Percentiles rank a stretch among this genome's conserved stretches.
phyloP scores from a whole-genome alignment of 2,888 invertebrate species.

The Steinernema carpocapsae region DNA sequence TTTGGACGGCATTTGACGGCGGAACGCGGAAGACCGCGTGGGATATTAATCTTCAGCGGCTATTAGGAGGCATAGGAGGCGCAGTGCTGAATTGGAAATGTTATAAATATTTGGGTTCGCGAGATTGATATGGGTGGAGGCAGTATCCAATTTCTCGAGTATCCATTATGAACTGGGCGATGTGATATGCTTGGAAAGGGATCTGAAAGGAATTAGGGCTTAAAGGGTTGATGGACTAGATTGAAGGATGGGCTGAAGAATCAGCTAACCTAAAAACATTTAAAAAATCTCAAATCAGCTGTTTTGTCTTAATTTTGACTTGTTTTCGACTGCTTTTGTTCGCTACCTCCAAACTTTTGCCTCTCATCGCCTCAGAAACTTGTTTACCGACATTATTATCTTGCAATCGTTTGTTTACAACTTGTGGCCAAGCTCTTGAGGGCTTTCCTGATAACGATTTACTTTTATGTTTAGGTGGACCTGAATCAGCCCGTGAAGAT shows the following conservation, averaged over 20 bases:
- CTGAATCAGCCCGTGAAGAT: constrained; percentile 37
- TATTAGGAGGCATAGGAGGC: background rate
- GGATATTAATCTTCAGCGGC: background rate
- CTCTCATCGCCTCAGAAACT: background rate
- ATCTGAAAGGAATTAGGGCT: background rate
- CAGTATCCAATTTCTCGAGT: background rate
- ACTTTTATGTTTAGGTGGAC: constrained; percentile 25
- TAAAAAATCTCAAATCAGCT: background rate
- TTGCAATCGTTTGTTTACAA: background rate
- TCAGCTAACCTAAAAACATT: background rate
- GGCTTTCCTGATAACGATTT: background rate
- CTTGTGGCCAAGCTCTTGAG: background rate
- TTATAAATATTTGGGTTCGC: background rate
- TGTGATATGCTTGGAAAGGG: background rate
- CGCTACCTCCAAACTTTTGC: too few relatives aligned
- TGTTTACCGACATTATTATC: background rate
- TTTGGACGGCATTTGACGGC: too few relatives aligned
- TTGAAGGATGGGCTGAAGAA: background rate
- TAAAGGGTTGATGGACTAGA: background rate
- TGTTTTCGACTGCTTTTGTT: too few relatives aligned
- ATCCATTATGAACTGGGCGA: background rate
- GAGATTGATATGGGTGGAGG: background rate
- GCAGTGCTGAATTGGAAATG: background rate
- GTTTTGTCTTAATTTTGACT: too few relatives aligned
- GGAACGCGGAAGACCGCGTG: background rate